A percentile compares a stretch with the other conserved stretches of the same genome.
Conservation (phyloP, 1,140 invertebrate species). For the Acyrthosiphon pisum region DNA sequence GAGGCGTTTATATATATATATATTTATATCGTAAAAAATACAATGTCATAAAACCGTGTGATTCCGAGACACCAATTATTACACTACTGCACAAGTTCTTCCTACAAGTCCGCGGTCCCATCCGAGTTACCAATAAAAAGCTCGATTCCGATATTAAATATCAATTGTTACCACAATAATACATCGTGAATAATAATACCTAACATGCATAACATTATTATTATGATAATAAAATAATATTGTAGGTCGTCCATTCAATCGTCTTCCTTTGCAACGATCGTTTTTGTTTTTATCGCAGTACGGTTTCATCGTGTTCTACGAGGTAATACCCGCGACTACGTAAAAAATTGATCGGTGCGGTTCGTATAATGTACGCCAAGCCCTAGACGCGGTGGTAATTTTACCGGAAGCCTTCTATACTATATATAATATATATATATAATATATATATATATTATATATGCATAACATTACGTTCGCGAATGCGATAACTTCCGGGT, state of each 20-base stretch:
- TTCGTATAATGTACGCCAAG: neutral
- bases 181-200: neutral
- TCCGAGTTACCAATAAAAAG: neutral
- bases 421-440: neutral
- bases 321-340: neutral
- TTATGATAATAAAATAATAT: conserved; percentile 2
- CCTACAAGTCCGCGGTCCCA: neutral
- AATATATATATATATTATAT: neutral
- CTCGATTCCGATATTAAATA: neutral
- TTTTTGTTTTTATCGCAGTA: neutral
- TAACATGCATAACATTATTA: neutral
- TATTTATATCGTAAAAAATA: neutral
- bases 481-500: neutral
- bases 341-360: neutral
- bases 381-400: neutral
- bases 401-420: neutral
- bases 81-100: neutral
- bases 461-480: neutral
- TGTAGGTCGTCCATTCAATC: neutral
- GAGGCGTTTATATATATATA: neutral
- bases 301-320: neutral
- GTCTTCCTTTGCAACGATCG: neutral
- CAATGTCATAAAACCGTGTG: neutral
- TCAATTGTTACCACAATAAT: neutral
- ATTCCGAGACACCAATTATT: neutral